A percentile compares a stretch with the other conserved stretches of the same genome.
Conservation (phyloP, 2,113 vertebrate genomes). For the Anser cygnoides region DNA sequence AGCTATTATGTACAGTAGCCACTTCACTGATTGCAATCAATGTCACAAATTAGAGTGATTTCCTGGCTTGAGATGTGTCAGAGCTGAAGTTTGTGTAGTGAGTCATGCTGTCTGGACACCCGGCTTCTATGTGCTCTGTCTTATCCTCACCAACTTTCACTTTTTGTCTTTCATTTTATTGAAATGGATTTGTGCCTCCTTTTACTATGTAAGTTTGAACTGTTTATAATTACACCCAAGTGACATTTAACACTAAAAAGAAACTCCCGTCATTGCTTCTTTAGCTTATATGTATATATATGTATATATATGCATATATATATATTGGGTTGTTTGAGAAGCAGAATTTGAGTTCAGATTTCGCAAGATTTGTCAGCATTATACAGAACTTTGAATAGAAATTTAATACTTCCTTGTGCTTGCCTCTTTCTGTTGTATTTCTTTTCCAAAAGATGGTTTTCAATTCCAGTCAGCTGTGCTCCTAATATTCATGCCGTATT, state of each 20-base stretch:
- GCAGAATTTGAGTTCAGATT: not conserved
- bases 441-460: not conserved
- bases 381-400: not conserved
- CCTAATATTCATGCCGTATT: not conserved
- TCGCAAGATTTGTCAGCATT: not conserved
- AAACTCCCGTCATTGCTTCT: not conserved
- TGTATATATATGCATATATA: too few relatives aligned
- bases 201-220: not conserved
- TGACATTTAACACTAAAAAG: not conserved
- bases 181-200: not conserved
- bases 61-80: slow-evolving; percentile 39
- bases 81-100: not conserved
- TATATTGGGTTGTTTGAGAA: not conserved
- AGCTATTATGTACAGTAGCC: slow-evolving; percentile 64
- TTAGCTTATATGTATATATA: not conserved
- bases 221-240: not conserved
- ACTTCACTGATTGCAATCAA: slow-evolving; percentile 74
- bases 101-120: slow-evolving; percentile 16
- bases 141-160: not conserved
- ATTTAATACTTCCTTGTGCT: not conserved
- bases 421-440: not conserved
- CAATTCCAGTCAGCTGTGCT: not conserved
- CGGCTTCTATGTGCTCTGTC: not conserved
- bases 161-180: not conserved
- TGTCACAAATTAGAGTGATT: slow-evolving; percentile 68